Percentiles rank a stretch among this genome's conserved stretches.
These are phyloP conservation scores for Cynocephalus volans DNA, from an alignment of 2,113 vertebrate species.

Conservation along the genomic window DNA sequence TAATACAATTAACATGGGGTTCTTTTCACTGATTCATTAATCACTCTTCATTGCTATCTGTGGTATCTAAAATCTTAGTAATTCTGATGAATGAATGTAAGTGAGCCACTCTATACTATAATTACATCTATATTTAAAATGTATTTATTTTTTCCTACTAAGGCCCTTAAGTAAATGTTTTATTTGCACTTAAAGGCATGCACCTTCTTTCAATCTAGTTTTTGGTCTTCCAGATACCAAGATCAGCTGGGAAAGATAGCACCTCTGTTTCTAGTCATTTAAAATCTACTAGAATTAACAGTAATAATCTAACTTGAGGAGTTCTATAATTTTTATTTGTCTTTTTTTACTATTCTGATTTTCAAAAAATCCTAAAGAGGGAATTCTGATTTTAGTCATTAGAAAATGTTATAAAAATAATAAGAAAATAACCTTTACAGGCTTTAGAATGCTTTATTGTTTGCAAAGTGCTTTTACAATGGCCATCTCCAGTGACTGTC, in stretches of 20 bases:
- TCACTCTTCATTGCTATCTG: neutral
- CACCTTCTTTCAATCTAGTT: neutral
- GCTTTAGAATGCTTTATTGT: neutral
- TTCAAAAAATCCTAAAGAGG: neutral
- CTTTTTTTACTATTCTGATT: neutral
- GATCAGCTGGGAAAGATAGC: neutral
- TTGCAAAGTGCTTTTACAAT: neutral
- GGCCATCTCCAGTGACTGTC: neutral
- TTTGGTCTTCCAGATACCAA: neutral
- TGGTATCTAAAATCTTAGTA: neutral
- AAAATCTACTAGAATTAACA: neutral
- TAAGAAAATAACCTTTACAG: neutral
- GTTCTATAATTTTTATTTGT: neutral
- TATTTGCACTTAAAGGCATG: neutral
- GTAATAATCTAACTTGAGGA: neutral
- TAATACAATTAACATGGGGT: neutral
- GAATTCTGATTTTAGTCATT: neutral
- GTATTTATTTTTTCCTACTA: constrained; percentile 2
- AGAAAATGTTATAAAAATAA: neutral
- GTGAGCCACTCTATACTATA: neutral
- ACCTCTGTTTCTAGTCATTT: neutral
- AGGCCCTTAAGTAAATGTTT: neutral
- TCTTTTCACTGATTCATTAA: neutral
- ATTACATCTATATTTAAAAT: constrained; percentile 42
- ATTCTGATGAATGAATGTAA: constrained; percentile 12